Conservation (phyloP, 2,888 invertebrate species). For the Acronicta aceris region DNA sequence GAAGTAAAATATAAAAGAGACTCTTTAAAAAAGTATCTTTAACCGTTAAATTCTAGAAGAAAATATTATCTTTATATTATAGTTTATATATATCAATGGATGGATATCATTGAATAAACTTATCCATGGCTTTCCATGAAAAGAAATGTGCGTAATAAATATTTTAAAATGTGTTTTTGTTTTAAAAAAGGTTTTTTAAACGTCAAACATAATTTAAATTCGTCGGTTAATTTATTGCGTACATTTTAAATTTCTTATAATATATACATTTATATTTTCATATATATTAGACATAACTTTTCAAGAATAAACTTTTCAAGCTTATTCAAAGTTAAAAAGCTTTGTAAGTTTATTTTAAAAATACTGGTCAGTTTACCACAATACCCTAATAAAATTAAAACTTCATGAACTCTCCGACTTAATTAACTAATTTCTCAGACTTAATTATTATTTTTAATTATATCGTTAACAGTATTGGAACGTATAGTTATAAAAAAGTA, state of each 20-base stretch:
- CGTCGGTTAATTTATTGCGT: slow-evolving; percentile 16
- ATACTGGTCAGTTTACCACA: too few relatives aligned
- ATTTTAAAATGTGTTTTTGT: slow-evolving; percentile 45
- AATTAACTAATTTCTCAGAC: background rate
- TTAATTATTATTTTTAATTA: slow-evolving; percentile 11
- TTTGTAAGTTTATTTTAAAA: too few relatives aligned
- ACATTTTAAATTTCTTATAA: background rate
- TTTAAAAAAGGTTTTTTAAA: slow-evolving; percentile 39
- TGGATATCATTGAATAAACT: slow-evolving; percentile 2
- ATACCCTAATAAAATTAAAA: slow-evolving; percentile 3
- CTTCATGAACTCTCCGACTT: slow-evolving; percentile 16
- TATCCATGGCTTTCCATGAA: slow-evolving; percentile 50
- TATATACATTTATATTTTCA: too few relatives aligned
- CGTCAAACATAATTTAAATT: slow-evolving; percentile 29
- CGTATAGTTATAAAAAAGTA: too few relatives aligned
- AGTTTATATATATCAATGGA: too few relatives aligned
- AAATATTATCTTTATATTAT: too few relatives aligned
- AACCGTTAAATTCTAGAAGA: too few relatives aligned
- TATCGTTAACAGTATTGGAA: background rate
- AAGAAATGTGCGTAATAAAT: slow-evolving; percentile 57
- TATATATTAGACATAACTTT: too few relatives aligned
- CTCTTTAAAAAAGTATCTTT: too few relatives aligned
- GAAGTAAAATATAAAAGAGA: too few relatives aligned
- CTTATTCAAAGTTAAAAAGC: too few relatives aligned
- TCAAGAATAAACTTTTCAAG: too few relatives aligned